Evolutionary conservation across 2,113 vertebrate species (phyloP).

Genomic region (Serinus canaria): DNA sequence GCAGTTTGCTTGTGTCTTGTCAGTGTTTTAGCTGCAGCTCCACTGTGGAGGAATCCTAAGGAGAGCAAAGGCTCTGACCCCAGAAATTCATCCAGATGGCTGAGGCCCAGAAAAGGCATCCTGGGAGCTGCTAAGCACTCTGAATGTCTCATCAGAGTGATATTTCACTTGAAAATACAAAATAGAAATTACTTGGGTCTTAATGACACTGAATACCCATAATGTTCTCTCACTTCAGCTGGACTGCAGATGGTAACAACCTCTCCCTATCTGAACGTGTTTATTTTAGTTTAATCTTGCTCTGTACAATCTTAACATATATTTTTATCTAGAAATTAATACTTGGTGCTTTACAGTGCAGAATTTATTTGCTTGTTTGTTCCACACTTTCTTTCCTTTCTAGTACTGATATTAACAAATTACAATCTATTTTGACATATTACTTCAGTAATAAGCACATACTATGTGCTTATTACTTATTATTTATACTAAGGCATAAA

Average conservation of each 20-base stretch:
- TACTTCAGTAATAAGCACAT: neutral
- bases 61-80: neutral
- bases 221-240: neutral
- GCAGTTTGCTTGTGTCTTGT: neutral
- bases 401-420: neutral
- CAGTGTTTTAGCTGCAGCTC: neutral
- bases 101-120: neutral
- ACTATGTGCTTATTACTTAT: neutral
- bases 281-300: neutral
- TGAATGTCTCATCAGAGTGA: neutral
- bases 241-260: neutral
- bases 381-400: neutral
- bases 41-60: neutral
- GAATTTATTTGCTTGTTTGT: neutral
- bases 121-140: neutral
- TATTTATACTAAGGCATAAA: neutral
- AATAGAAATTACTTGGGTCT: neutral
- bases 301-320: neutral
- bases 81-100: neutral
- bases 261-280: neutral
- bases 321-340: neutral
- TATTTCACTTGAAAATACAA: conserved; percentile 24
- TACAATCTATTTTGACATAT: neutral
- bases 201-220: neutral
- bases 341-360: neutral